Percentiles rank a stretch among this genome's conserved stretches.
Conservation (phyloP, 2,113 vertebrate genomes). For the Tragelaphus buxtoni region DNA sequence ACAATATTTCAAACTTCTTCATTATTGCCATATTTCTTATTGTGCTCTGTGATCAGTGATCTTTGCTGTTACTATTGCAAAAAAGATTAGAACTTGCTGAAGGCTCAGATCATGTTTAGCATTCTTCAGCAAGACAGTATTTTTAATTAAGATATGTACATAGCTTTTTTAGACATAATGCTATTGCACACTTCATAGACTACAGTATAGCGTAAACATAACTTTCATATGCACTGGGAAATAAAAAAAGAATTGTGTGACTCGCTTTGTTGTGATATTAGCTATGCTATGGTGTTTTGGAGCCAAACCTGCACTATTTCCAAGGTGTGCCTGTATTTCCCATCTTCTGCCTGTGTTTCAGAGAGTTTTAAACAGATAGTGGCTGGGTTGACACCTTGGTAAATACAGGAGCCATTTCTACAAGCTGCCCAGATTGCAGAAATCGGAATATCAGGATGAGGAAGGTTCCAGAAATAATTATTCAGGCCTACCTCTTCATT, state of each 20-base stretch:
- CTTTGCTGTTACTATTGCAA: neutral
- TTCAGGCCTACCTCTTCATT: neutral
- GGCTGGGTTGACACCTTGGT: neutral
- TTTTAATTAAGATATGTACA: neutral
- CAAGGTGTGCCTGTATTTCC: neutral
- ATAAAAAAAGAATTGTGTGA: neutral
- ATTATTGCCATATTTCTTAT: neutral
- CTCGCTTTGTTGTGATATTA: neutral
- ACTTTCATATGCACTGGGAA: neutral
- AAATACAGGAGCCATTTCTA: neutral
- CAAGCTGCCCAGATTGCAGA: neutral
- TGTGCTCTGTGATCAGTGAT: neutral
- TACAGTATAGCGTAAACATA: neutral
- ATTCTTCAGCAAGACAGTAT: neutral
- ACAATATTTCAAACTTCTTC: neutral
- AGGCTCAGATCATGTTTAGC: neutral
- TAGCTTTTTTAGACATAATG: neutral
- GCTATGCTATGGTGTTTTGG: neutral
- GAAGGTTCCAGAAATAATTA: neutral
- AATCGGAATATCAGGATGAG: neutral
- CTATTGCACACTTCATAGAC: neutral
- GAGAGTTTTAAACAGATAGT: neutral
- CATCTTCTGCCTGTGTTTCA: neutral
- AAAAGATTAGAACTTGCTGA: neutral
- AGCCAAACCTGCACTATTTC: neutral